Evolutionary conservation across 2,888 invertebrate genomes (phyloP).

Genomic region (Trichacis sp.): DNA sequence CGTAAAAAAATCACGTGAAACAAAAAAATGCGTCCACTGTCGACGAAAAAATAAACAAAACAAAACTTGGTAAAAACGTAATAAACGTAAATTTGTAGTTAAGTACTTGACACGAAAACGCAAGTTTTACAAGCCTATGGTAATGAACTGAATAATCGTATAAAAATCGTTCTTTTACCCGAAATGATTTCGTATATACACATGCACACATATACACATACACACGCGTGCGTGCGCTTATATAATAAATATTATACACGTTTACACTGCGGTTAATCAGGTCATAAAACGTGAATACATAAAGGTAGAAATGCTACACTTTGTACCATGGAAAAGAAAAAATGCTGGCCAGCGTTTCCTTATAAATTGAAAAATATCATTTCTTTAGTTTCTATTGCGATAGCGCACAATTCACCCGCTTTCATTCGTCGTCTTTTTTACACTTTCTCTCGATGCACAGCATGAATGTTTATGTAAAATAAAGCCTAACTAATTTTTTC

Average conservation of each 20-base stretch:
- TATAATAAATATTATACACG: slow-evolving; percentile 20
- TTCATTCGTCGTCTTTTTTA: slow-evolving; percentile 14
- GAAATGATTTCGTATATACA: slow-evolving; percentile 56
- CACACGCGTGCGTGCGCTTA: slow-evolving; percentile 3
- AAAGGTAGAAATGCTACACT: slow-evolving; percentile 48
- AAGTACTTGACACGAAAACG: slow-evolving; percentile 1
- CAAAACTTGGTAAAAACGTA: slow-evolving; percentile 22
- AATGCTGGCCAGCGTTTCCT: slow-evolving; percentile 55
- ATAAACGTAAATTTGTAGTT: background rate
- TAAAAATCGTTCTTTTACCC: slow-evolving; percentile 40
- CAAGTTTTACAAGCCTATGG: background rate
- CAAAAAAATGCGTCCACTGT: background rate
- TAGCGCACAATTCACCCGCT: slow-evolving; percentile 7
- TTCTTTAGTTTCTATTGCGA: slow-evolving; percentile 24
- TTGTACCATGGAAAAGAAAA: slow-evolving; percentile 56
- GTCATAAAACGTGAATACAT: slow-evolving; percentile 25
- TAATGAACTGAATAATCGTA: slow-evolving; percentile 28
- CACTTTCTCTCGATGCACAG: slow-evolving; percentile 28
- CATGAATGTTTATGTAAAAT: slow-evolving; percentile 30
- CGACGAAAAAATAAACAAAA: no score
- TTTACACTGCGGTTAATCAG: slow-evolving; percentile 34
- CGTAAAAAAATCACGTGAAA: no score
- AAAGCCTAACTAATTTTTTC: slow-evolving; percentile 16
- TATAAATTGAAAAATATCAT: slow-evolving; percentile 45
- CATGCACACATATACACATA: slow-evolving; percentile 41